These are phyloP conservation scores for Misgurnus anguillicaudatus DNA, from an alignment of 2,113 vertebrate species.

Conservation along the genomic window DNA sequence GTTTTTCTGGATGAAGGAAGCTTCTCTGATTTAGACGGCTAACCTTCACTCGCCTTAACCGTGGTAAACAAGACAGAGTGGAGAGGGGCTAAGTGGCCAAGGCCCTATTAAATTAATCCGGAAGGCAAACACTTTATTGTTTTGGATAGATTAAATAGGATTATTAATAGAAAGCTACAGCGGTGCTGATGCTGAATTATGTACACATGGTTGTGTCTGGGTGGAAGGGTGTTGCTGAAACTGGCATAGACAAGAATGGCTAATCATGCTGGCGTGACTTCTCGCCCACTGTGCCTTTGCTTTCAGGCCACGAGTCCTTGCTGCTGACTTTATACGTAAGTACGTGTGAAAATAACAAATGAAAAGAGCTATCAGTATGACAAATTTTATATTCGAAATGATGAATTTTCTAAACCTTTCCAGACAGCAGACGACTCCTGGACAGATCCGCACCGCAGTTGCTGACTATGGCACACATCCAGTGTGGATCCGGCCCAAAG, in stretches of 20 bases:
- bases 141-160: slow-evolving; percentile 54
- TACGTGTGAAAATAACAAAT: slow-evolving; percentile 1
- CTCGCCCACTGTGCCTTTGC: slow-evolving; percentile 1
- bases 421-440: too few relatives aligned
- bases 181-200: slow-evolving; percentile 48
- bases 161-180: slow-evolving; percentile 57
- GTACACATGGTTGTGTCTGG: slow-evolving; percentile 36
- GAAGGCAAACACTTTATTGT: slow-evolving; percentile 43
- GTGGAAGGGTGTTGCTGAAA: slow-evolving; percentile 41
- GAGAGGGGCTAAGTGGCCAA: slow-evolving; percentile 34
- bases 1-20: slow-evolving; percentile 20
- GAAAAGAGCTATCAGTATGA: slow-evolving; percentile 7
- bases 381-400: too few relatives aligned
- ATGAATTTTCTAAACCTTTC: too few relatives aligned
- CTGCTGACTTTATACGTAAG: not conserved
- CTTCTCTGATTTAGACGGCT: slow-evolving; percentile 17
- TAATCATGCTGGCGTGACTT: slow-evolving; percentile 9
- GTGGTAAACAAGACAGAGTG: slow-evolving; percentile 21
- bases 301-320: slow-evolving; percentile 6
- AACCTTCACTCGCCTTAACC: slow-evolving; percentile 49
- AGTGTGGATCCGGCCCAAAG: too few relatives aligned
- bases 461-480: too few relatives aligned
- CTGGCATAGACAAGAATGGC: slow-evolving; percentile 32
- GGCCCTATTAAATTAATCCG: slow-evolving; percentile 56
- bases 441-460: too few relatives aligned